Evolutionary conservation across 1,140 invertebrate species (phyloP).

Genomic region (Cherax quadricarinatus): DNA sequence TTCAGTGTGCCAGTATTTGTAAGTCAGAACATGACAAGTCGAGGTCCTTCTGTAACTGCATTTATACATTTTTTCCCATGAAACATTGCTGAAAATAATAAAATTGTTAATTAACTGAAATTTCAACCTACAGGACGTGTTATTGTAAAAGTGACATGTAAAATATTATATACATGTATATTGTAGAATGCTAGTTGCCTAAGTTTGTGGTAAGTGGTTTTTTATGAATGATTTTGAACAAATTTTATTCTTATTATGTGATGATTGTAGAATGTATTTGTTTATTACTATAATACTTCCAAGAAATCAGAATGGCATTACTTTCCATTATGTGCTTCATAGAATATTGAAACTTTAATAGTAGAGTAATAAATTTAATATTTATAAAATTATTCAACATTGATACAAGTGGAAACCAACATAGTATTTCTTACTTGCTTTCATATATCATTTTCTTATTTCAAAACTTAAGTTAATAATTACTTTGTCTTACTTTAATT

Average conservation of each 20-base stretch:
- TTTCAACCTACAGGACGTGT: not conserved
- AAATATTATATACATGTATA: too few relatives aligned
- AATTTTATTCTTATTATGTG: not conserved
- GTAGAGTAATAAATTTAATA: not conserved
- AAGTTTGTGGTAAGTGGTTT: slow-evolving; percentile 16
- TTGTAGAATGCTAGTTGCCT: not conserved
- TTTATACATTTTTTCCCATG: too few relatives aligned
- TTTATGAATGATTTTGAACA: not conserved
- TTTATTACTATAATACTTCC: not conserved
- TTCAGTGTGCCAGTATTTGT: too few relatives aligned
- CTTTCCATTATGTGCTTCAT: slow-evolving; percentile 6
- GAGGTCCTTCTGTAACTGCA: too few relatives aligned
- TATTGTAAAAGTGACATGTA: not conserved
- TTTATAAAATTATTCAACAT: too few relatives aligned
- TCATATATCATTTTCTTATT: not conserved
- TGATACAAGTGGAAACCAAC: too few relatives aligned
- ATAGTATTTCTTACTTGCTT: not conserved
- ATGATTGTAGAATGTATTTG: not conserved
- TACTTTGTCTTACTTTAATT: not conserved
- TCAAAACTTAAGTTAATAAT: not conserved
- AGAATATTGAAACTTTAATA: not conserved
- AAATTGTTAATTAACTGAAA: too few relatives aligned
- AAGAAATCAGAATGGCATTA: slow-evolving; percentile 11
- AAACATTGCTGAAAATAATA: too few relatives aligned
- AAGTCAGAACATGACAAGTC: too few relatives aligned